Conservation (phyloP, 1,140 invertebrate species). For the Drosophila nannoptera region DNA sequence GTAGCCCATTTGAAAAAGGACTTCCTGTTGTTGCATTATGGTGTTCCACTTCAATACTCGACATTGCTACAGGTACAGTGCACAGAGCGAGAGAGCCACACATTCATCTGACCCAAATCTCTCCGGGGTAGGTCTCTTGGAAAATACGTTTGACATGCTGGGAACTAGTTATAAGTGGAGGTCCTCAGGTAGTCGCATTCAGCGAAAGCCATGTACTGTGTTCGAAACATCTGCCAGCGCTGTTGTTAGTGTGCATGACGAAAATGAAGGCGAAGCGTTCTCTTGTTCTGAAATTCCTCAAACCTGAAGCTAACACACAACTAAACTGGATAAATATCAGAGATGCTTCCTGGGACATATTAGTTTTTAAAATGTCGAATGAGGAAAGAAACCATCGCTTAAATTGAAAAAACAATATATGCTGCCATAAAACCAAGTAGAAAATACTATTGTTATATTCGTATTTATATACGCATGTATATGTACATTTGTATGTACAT, state of each 20-base stretch:
- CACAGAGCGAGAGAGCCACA: neutral
- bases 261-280: constrained; percentile 32
- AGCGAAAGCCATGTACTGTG: constrained; percentile 42
- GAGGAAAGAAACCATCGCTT: neutral
- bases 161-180: constrained; percentile 32
- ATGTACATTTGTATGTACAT: neutral
- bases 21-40: constrained; percentile 54
- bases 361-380: too few species aligned
- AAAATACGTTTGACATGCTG: constrained; percentile 60
- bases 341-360: neutral
- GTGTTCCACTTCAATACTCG: constrained; percentile 44
- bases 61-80: constrained; percentile 56
- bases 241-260: constrained; percentile 46
- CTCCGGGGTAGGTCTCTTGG: constrained; percentile 26
- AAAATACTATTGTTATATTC: neutral
- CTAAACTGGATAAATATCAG: neutral
- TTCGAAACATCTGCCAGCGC: constrained; percentile 55
- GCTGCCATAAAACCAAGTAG: neutral
- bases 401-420: neutral
- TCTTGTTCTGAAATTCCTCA: constrained; percentile 48
- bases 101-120: constrained; percentile 49
- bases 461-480: neutral
- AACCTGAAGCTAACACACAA: constrained; percentile 54
- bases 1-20: constrained; percentile 36
- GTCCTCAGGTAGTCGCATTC: constrained; percentile 51